These are phyloP conservation scores for Megaustenia siamemsis DNA, from an alignment of 2,888 invertebrate genomes.

Conservation along the genomic window DNA sequence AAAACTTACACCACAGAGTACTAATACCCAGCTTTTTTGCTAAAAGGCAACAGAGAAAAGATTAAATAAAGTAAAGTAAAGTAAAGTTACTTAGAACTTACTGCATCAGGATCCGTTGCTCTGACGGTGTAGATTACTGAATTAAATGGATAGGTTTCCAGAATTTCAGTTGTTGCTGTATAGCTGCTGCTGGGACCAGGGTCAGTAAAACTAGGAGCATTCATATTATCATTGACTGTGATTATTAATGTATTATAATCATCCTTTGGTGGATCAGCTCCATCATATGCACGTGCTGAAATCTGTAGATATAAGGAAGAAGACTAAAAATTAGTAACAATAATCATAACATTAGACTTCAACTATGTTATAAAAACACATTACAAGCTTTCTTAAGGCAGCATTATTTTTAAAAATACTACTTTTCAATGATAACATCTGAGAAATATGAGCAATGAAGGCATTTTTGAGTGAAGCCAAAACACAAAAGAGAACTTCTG, in stretches of 20 bases:
- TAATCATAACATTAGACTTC: too few relatives aligned
- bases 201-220: constrained; percentile 59
- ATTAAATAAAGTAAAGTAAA: too few relatives aligned
- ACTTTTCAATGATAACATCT: too few relatives aligned
- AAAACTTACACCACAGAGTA: too few relatives aligned
- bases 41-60: too few relatives aligned
- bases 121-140: constrained; percentile 24
- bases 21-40: too few relatives aligned
- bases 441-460: too few relatives aligned
- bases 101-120: constrained; percentile 46
- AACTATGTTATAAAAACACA: too few relatives aligned
- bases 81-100: not conserved
- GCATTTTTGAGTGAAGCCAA: too few relatives aligned
- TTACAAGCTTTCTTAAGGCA: too few relatives aligned
- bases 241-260: constrained; percentile 64
- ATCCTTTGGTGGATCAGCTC: constrained; percentile 59
- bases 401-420: too few relatives aligned
- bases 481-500: too few relatives aligned
- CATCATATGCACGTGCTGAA: constrained; percentile 67
- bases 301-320: constrained; percentile 62
- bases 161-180: constrained; percentile 9
- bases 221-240: constrained; percentile 69
- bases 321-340: not conserved
- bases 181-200: constrained; percentile 30
- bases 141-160: constrained; percentile 43